Conservation (phyloP, 2,888 invertebrate genomes). For the Hydraecia micacea region DNA sequence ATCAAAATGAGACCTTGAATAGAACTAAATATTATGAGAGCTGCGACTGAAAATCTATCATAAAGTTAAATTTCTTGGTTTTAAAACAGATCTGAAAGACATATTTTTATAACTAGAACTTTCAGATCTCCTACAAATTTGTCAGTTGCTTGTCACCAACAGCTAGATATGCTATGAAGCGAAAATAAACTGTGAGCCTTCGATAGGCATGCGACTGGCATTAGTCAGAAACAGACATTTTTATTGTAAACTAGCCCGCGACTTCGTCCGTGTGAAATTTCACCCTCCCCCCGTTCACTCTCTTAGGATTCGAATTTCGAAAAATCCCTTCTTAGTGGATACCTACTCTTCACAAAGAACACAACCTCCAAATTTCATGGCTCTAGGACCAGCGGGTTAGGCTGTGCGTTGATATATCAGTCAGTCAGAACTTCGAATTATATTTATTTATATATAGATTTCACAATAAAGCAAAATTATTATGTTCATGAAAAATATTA, state of each 20-base stretch:
- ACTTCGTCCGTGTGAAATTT: too few species aligned
- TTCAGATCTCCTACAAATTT: neutral
- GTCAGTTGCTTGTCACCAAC: constrained; percentile 20
- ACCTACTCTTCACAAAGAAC: too few species aligned
- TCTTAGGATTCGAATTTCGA: too few species aligned
- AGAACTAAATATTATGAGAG: neutral
- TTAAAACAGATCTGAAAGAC: neutral
- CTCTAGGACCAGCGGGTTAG: too few species aligned
- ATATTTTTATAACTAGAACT: neutral
- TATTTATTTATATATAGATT: too few species aligned
- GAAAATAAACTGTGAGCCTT: constrained; percentile 28
- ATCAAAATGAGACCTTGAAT: neutral
- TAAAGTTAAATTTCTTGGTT: neutral
- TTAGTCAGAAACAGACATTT: constrained; percentile 29
- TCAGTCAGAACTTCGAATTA: too few species aligned
- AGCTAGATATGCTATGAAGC: constrained; percentile 14
- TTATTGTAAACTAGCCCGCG: neutral
- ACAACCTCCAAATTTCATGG: too few species aligned
- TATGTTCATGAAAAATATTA: too few species aligned
- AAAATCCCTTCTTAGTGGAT: too few species aligned
- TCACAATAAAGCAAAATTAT: constrained; percentile 2
- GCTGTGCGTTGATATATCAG: too few species aligned
- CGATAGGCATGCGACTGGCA: constrained; percentile 12
- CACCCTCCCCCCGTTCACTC: too few species aligned
- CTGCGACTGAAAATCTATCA: neutral